phyloP scores from a whole-genome alignment of 2,113 vertebrate species.

The Chelonoidis abingdonii region DNA sequence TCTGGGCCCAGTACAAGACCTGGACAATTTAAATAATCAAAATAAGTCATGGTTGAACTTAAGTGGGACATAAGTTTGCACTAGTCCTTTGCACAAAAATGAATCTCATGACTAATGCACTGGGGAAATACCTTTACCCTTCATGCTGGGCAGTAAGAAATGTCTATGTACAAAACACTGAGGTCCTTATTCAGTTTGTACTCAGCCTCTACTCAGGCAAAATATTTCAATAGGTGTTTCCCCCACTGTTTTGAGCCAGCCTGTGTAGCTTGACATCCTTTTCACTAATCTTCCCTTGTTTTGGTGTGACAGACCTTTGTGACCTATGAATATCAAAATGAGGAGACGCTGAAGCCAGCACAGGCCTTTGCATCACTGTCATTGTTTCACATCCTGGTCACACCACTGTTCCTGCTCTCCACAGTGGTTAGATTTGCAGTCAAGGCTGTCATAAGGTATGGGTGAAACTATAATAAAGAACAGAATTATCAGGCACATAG shows the following conservation, averaged over 20 bases:
- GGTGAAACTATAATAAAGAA: not conserved
- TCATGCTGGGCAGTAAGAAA: not conserved
- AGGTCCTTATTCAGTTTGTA: not conserved
- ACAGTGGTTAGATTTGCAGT: slow-evolving; percentile 97
- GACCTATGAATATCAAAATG: slow-evolving; percentile 80
- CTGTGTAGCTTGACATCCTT: not conserved
- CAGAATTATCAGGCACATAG: not conserved
- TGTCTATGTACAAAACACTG: not conserved
- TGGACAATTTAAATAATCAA: not conserved
- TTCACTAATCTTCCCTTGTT: not conserved
- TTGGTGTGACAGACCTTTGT: slow-evolving; percentile 87
- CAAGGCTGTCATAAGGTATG: slow-evolving; percentile 94
- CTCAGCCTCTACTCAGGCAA: not conserved
- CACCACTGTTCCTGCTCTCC: slow-evolving; percentile 95
- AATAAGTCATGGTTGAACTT: not conserved
- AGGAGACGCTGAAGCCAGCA: slow-evolving; percentile 77
- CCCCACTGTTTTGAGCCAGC: not conserved
- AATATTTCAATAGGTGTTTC: not conserved
- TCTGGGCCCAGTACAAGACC: not conserved
- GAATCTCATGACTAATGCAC: not conserved
- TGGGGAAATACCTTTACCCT: not conserved
- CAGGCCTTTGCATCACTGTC: slow-evolving; percentile 94
- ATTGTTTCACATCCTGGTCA: slow-evolving; percentile 96
- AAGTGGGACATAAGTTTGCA: not conserved
- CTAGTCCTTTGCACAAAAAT: not conserved